phyloP scores from a whole-genome alignment of 1,140 invertebrate species.

The Adoxophyes honmai region DNA sequence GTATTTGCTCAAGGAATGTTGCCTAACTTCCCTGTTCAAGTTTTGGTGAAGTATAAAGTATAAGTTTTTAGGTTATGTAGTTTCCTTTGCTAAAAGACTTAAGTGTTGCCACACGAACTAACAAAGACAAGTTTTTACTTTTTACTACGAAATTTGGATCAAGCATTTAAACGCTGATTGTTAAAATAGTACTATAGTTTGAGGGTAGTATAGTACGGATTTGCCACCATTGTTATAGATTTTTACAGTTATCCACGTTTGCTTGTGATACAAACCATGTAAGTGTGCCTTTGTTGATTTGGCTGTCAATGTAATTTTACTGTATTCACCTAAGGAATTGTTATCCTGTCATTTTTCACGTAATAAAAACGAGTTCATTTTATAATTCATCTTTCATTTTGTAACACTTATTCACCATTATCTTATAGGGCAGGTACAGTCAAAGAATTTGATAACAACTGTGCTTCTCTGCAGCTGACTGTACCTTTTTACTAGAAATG shows the following conservation, averaged over 20 bases:
- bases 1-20: conserved; percentile 57
- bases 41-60: conserved; percentile 24
- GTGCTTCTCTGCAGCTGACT: too few species aligned
- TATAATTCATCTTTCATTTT: conserved; percentile 31
- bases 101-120: neutral
- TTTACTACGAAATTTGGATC: neutral
- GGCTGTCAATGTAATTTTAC: conserved; percentile 33
- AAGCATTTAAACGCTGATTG: conserved; percentile 14
- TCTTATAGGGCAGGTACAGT: too few species aligned
- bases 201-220: conserved; percentile 2
- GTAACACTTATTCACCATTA: conserved; percentile 17
- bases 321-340: conserved; percentile 48
- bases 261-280: conserved; percentile 36
- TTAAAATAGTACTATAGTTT: neutral
- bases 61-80: conserved; percentile 33
- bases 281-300: conserved; percentile 53
- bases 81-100: neutral
- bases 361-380: conserved; percentile 71
- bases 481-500: too few species aligned
- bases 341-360: conserved; percentile 53
- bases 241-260: conserved; percentile 19
- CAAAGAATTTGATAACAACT: too few species aligned
- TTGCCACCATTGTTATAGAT: conserved; percentile 22
- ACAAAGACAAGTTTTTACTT: neutral
- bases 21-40: conserved; percentile 6